Conservation (phyloP, 2,113 vertebrate genomes). For the Haplochromis burtoni region DNA sequence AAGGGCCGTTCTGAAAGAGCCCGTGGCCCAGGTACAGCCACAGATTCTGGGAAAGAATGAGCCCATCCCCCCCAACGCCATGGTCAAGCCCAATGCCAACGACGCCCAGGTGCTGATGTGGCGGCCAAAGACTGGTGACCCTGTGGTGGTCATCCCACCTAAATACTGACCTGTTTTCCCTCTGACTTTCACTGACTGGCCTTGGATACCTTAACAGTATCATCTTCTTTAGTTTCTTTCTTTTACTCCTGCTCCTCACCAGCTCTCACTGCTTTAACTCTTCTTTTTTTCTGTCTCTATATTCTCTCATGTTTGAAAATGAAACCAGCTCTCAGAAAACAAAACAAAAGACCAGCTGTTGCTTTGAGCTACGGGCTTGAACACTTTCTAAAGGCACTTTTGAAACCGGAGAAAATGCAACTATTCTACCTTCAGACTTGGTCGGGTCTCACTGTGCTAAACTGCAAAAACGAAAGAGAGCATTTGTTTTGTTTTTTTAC, state of each 20-base stretch:
- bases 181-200: conserved; percentile 39
- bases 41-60: conserved; percentile 87
- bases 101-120: conserved; percentile 99
- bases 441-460: conserved; percentile 90
- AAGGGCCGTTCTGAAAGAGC: conserved; percentile 82
- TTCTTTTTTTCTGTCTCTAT: neutral
- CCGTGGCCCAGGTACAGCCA: conserved; percentile 86
- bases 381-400: conserved; percentile 22
- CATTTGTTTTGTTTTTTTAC: neutral
- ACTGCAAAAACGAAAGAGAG: conserved; percentile 39
- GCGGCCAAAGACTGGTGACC: conserved; percentile 84
- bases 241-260: conserved; percentile 19
- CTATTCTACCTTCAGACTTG: conserved; percentile 83
- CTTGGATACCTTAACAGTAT: conserved; percentile 48
- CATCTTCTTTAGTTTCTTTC: neutral
- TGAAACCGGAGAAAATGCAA: conserved; percentile 74
- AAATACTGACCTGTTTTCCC: conserved; percentile 72
- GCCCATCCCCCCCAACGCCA: conserved; percentile 85
- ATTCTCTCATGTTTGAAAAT: neutral
- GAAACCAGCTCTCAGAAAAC: conserved; percentile 26
- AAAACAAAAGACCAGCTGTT: neutral
- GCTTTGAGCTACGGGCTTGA: neutral
- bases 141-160: conserved; percentile 89
- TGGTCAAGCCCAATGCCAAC: conserved; percentile 97
- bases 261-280: conserved; percentile 21